Conservation (phyloP, 2,888 invertebrate genomes). For the Prosopocoilus inquinatus region DNA sequence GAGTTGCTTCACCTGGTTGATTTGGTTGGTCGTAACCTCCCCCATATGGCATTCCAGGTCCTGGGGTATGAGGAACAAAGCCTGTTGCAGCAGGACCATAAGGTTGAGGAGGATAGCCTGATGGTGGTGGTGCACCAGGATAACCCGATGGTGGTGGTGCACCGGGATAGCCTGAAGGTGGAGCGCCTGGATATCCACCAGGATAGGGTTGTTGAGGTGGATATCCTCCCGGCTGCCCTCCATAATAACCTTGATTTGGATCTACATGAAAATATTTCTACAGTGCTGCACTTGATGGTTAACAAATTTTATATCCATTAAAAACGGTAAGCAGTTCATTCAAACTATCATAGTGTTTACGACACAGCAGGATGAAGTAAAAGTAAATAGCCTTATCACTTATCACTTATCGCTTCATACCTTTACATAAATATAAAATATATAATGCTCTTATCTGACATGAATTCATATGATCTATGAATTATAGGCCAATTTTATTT, state of each 20-base stretch:
- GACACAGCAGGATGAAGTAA: no score
- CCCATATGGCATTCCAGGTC: conserved; percentile 38
- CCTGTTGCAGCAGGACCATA: conserved; percentile 26
- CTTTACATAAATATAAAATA: no score
- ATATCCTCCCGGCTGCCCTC: conserved; percentile 37
- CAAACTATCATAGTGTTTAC: no score
- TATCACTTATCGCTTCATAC: no score
- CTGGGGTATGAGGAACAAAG: conserved; percentile 35
- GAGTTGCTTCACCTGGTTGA: conserved; percentile 46
- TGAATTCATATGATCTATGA: no score
- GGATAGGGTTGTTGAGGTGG: conserved; percentile 23
- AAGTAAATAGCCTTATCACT: no score
- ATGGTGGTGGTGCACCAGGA: conserved; percentile 34
- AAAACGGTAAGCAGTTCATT: no score
- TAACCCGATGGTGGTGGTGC: conserved; percentile 43
- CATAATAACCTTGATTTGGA: conserved; percentile 42
- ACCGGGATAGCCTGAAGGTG: conserved; percentile 43
- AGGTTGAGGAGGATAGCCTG: conserved; percentile 17
- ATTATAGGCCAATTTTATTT: no score
- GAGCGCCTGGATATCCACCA: conserved; percentile 45
- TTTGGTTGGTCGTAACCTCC: conserved; percentile 41
- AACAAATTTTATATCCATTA: no score
- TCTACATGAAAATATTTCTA: conserved; percentile 25
- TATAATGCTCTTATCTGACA: no score
- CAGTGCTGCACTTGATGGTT: no score